Evolutionary conservation across 2,888 invertebrate genomes (phyloP), one percentile per base, ranked within the genome.

Genomic region (Nomada flava): DNA sequence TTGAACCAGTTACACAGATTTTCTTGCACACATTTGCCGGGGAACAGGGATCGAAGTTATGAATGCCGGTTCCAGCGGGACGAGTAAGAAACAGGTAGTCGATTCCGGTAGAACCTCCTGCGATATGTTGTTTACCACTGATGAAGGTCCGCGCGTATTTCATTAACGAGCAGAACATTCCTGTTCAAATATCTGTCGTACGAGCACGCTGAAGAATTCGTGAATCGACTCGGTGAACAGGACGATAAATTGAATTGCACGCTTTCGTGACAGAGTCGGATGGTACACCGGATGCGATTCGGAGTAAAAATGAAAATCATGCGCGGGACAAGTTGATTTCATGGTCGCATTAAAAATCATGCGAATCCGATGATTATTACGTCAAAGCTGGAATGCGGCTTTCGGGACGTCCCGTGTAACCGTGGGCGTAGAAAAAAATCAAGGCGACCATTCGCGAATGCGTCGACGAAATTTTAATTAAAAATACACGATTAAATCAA

Each of bases 311-410:
- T 47, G 15, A 47, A 10, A 47, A 47, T 11, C 15, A 47, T 13
- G 13, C 15, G 62, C 60, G 11, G 62, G 68, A 78, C 69, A 75
- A 63, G 71, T 29, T 55, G 36, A 64, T 64, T 71, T 53, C 73
- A 69, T 52, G 65, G 73, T 55, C 81, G 67, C 67, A 50, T 53
- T 63, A 20, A 59, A 67, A 77, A 83, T 83, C 81, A 83, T 62
- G 64, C 73, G 59, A 76, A 70, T 67, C 50, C 42, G 36, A 23
- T 3, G 57, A 60, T 72, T 76, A 47, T 77, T 67, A 67, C 70
- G 60, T 76, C 70, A 69, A 69, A 42, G 52, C 7, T 62, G 73
- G 69, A 76, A 76, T 79, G 67, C 53, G 74, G 42, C 29, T 70
- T 44, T 55, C 47, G 50, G 10, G 64, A 42, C 63, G 26, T 11